These are phyloP conservation scores for Ashinkailepas kermadecensis DNA, from an alignment of 2,888 invertebrate species.

Conservation along the genomic window DNA sequence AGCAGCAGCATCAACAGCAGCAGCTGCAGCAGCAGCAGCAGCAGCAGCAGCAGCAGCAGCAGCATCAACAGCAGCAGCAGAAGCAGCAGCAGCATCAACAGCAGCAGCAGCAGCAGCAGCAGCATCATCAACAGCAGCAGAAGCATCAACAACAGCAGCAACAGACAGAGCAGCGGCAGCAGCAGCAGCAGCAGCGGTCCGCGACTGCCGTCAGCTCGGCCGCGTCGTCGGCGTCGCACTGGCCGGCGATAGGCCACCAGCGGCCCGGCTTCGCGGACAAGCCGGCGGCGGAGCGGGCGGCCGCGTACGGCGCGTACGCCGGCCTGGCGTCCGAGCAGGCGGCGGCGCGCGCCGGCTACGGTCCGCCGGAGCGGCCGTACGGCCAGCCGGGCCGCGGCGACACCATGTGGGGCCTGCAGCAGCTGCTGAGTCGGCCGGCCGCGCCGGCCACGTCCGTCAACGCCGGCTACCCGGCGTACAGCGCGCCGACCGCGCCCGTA, in stretches of 20 bases:
- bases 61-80: too few relatives aligned
- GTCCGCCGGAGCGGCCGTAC: neutral
- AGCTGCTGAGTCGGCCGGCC: neutral
- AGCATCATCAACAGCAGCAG: neutral
- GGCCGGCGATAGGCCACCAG: slow-evolving; percentile 1
- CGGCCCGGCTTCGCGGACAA: neutral
- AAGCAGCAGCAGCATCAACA: neutral
- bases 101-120: neutral
- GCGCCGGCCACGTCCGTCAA: neutral
- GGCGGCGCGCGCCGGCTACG: neutral
- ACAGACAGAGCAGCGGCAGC: too few relatives aligned
- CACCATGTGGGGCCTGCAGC: neutral
- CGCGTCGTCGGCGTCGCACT: neutral
- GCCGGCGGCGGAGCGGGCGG: neutral
- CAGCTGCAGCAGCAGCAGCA: too few relatives aligned
- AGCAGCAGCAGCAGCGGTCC: neutral
- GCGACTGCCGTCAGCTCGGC: neutral
- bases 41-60: too few relatives aligned
- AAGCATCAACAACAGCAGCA: too few relatives aligned
- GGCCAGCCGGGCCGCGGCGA: neutral
- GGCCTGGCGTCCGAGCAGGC: neutral
- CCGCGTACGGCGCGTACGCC: neutral
- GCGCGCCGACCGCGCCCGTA: neutral
- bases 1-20: too few relatives aligned
- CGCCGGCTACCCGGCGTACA: neutral